A percentile compares a stretch with the other conserved stretches of the same genome.
phyloP scores from a whole-genome alignment of 2,113 vertebrate genomes.

The Fregata magnificens region DNA sequence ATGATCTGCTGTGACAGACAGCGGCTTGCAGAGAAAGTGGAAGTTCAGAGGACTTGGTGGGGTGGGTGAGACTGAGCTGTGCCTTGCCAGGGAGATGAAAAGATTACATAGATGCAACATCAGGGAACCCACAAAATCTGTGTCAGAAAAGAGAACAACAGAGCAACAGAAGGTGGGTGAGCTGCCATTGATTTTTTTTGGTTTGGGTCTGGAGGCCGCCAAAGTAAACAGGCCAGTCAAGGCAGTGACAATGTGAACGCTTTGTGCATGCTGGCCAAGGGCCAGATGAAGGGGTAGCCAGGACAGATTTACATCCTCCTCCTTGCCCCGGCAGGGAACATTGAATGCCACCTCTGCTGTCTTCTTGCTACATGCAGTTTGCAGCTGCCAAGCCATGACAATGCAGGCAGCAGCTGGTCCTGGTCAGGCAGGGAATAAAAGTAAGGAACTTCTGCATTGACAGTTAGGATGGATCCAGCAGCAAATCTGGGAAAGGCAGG shows the following conservation, averaged over 20 bases:
- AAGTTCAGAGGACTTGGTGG: not conserved
- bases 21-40: not conserved
- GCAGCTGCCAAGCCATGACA: not conserved
- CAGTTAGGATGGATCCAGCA: not conserved
- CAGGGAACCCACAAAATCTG: not conserved
- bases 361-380: not conserved
- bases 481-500: not conserved
- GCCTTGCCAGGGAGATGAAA: not conserved
- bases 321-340: not conserved
- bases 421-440: not conserved
- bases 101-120: not conserved
- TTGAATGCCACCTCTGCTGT: not conserved
- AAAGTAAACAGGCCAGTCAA: not conserved
- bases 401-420: not conserved
- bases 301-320: not conserved
- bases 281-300: not conserved
- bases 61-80: not conserved
- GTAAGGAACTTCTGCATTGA: not conserved
- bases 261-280: too few relatives aligned
- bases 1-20: constrained; percentile 47
- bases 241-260: not conserved
- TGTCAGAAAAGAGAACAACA: not conserved
- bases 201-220: not conserved
- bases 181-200: not conserved
- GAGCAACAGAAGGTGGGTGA: not conserved